Percentiles rank a stretch among this genome's conserved stretches.
phyloP scores from a whole-genome alignment of 2,888 invertebrate species.

The Epinotia demarniana region DNA sequence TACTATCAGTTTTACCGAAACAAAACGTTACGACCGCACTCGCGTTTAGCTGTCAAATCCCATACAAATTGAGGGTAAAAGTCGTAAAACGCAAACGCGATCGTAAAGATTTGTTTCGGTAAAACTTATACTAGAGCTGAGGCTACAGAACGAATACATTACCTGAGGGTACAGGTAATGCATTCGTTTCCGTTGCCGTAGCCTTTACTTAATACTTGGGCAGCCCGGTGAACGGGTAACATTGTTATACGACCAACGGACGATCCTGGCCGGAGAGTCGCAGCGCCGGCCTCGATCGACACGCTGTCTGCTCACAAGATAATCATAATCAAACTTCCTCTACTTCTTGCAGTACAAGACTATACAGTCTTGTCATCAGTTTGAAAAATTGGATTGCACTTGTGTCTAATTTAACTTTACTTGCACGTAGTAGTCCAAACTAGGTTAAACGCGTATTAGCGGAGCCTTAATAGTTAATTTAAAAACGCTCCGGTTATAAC shows the following conservation, averaged over 20 bases:
- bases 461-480: neutral
- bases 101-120: no score
- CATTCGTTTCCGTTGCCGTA: slow-evolving; percentile 44
- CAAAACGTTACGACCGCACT: no score
- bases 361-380: slow-evolving; percentile 15
- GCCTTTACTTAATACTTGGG: slow-evolving; percentile 35
- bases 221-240: slow-evolving; percentile 56
- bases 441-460: slow-evolving; percentile 23
- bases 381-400: slow-evolving; percentile 26
- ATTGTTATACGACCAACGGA: slow-evolving; percentile 64
- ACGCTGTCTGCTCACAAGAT: slow-evolving; percentile 60
- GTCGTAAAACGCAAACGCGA: no score
- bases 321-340: slow-evolving; percentile 47
- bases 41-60: no score
- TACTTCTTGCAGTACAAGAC: neutral
- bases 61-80: no score
- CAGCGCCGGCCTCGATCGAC: slow-evolving; percentile 60
- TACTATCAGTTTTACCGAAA: no score
- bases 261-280: slow-evolving; percentile 65
- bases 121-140: no score
- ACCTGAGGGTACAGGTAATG: no score
- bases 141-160: no score
- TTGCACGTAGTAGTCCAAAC: slow-evolving; percentile 11
- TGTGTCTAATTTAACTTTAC: slow-evolving; percentile 5
- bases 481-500: slow-evolving; percentile 51